Conservation (phyloP, 2,113 vertebrate species). For the Fregetta grallaria region DNA sequence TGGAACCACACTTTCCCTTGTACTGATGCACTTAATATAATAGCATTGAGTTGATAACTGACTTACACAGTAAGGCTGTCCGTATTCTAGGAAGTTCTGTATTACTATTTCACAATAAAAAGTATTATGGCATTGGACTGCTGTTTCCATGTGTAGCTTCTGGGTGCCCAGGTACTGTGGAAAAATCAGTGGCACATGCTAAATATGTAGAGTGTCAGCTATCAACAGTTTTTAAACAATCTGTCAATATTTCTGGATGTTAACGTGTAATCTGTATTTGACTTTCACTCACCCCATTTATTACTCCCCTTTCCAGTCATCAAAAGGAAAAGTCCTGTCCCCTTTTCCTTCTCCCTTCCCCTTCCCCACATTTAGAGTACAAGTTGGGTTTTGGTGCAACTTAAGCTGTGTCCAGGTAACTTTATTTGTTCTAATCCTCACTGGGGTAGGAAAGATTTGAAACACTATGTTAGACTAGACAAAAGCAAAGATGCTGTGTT, state of each 20-base stretch:
- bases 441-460: constrained; percentile 72
- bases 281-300: constrained; percentile 62
- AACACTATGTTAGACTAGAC: constrained; percentile 76
- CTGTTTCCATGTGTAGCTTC: constrained; percentile 71
- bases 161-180: constrained; percentile 59
- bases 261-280: constrained; percentile 61
- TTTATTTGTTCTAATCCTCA: constrained; percentile 62
- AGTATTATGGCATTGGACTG: constrained; percentile 57
- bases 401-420: constrained; percentile 58
- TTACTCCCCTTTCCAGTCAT: constrained; percentile 59
- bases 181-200: constrained; percentile 64
- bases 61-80: not conserved
- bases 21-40: constrained; percentile 67
- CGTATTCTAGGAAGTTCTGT: constrained; percentile 59
- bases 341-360: not conserved
- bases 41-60: constrained; percentile 57
- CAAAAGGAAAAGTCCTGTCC: constrained; percentile 61
- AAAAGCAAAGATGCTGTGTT: constrained; percentile 77
- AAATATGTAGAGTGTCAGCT: constrained; percentile 58
- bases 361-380: constrained; percentile 62
- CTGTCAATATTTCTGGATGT: constrained; percentile 69
- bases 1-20: constrained; percentile 55
- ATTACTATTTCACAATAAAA: constrained; percentile 69
- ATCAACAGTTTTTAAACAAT: constrained; percentile 12
- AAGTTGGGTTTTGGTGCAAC: constrained; percentile 76